Evolutionary conservation across 2,888 invertebrate genomes (phyloP).

Genomic region (Anthoptus insignis): DNA sequence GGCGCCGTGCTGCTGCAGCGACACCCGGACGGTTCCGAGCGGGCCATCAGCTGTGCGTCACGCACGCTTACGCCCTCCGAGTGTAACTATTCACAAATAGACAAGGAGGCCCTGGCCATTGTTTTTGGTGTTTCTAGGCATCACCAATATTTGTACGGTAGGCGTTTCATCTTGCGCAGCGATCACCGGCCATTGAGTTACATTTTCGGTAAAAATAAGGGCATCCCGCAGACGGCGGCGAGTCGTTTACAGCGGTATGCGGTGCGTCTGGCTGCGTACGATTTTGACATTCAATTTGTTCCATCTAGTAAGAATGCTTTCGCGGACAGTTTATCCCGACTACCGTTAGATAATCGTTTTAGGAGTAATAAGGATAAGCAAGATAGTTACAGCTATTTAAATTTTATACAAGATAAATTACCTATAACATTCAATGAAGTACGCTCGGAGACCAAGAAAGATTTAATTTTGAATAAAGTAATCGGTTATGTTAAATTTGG

Average conservation of each 20-base stretch:
- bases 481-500: neutral
- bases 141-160: constrained; percentile 42
- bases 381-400: neutral
- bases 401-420: constrained; percentile 1
- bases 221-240: constrained; percentile 54
- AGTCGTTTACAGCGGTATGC: constrained; percentile 57
- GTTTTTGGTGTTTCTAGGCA: constrained; percentile 35
- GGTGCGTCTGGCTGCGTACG: constrained; percentile 56
- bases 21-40: constrained; percentile 38
- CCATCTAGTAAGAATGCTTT: constrained; percentile 40
- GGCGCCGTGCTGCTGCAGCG: constrained; percentile 47
- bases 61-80: constrained; percentile 40
- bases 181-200: constrained; percentile 57
- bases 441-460: neutral
- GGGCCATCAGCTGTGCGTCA: constrained; percentile 40
- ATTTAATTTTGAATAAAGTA: constrained; percentile 2
- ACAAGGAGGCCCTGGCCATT: constrained; percentile 40
- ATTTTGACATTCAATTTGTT: constrained; percentile 48
- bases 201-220: constrained; percentile 46
- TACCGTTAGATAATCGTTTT: constrained; percentile 24
- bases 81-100: constrained; percentile 39
- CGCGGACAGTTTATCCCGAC: constrained; percentile 48
- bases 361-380: neutral
- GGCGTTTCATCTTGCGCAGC: constrained; percentile 55
- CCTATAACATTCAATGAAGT: neutral